These are phyloP conservation scores for Stigmatopora argus DNA, from an alignment of 2,113 vertebrate genomes.

Conservation along the genomic window DNA sequence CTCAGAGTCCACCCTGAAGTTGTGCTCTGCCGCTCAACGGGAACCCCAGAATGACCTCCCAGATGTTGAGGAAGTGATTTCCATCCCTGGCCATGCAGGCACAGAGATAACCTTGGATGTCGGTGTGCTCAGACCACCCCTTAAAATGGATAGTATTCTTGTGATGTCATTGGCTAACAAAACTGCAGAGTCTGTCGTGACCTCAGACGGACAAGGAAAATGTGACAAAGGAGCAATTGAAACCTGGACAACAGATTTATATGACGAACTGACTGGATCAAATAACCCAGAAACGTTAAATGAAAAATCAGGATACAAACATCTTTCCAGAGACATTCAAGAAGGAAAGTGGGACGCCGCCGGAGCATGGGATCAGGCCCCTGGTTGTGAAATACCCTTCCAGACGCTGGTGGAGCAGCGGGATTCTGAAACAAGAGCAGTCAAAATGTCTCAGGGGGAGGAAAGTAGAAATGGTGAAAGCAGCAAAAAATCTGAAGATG, in stretches of 20 bases:
- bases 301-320: constrained; percentile 36
- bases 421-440: constrained; percentile 22
- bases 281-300: constrained; percentile 31
- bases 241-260: constrained; percentile 18
- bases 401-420: constrained; percentile 36
- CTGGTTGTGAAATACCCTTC: constrained; percentile 33
- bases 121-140: constrained; percentile 8
- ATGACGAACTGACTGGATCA: constrained; percentile 27
- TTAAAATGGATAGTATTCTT: constrained; percentile 28
- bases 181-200: constrained; percentile 20
- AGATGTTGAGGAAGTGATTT: constrained; percentile 35
- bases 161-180: constrained; percentile 11
- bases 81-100: constrained; percentile 24
- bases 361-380: constrained; percentile 18
- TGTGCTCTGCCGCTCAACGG: constrained; percentile 28
- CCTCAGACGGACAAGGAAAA: constrained; percentile 17
- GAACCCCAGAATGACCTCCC: constrained; percentile 41
- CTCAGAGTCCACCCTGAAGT: constrained; percentile 33
- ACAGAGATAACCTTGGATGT: constrained; percentile 11
- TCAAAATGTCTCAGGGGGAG: constrained; percentile 18
- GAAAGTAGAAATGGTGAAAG: constrained; percentile 30
- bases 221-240: constrained; percentile 28
- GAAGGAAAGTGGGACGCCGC: constrained; percentile 11
- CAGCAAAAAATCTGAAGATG: constrained; percentile 13
- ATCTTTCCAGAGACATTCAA: constrained; percentile 14